phyloP scores from a whole-genome alignment of 2,888 invertebrate species.

The Nudaria mundana region DNA sequence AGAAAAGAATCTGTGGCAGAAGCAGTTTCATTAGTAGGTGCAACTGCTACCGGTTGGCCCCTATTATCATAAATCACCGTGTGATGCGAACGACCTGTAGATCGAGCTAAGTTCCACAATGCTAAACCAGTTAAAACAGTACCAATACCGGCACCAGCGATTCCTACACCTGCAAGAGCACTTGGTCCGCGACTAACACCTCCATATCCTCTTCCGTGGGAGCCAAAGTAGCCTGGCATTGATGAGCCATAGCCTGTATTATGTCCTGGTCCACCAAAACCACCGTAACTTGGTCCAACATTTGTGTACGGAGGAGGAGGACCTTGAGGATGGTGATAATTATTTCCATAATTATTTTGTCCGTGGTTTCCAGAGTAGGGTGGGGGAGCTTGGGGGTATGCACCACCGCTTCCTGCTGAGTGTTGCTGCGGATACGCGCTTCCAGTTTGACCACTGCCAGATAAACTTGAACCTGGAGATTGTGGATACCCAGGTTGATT shows the following conservation, averaged over 20 bases:
- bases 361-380: constrained; percentile 44
- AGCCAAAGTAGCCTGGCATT: constrained; percentile 69
- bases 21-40: constrained; percentile 55
- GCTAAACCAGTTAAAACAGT: constrained; percentile 74
- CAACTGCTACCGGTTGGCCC: constrained; percentile 70
- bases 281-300: constrained; percentile 42
- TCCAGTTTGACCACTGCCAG: constrained; percentile 27
- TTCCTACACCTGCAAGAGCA: constrained; percentile 65
- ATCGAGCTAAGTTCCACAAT: constrained; percentile 74
- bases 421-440: constrained; percentile 35
- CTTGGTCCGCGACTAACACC: constrained; percentile 58
- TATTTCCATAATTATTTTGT: constrained; percentile 46
- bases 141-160: constrained; percentile 73
- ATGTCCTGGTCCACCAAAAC: constrained; percentile 46
- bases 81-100: constrained; percentile 64
- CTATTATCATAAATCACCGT: constrained; percentile 74
- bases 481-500: constrained; percentile 37
- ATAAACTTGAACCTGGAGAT: constrained; percentile 28
- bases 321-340: constrained; percentile 55
- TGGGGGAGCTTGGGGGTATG: constrained; percentile 42
- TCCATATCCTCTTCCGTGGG: constrained; percentile 56
- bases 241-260: constrained; percentile 54
- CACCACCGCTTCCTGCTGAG: constrained; percentile 16
- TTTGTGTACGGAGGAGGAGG: constrained; percentile 60
- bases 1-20: constrained; percentile 59